phyloP scores from a whole-genome alignment of 1,140 invertebrate genomes.

The Spodoptera frugiperda region DNA sequence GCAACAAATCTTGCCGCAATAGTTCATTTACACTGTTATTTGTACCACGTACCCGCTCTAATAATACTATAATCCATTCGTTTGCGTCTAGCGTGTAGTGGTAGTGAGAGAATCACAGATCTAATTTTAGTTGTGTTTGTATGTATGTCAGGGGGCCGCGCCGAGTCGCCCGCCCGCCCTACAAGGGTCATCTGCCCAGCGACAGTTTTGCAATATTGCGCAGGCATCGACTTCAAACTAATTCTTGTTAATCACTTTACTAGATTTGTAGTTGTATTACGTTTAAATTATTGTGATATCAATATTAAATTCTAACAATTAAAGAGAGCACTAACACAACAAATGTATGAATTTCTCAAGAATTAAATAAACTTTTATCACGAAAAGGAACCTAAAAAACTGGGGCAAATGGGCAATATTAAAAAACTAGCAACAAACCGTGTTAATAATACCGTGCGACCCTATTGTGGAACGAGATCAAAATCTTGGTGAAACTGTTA shows the following conservation, averaged over 20 bases:
- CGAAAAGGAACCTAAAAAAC: slow-evolving; percentile 10
- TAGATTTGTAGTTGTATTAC: not conserved
- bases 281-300: too few relatives aligned
- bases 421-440: slow-evolving; percentile 26
- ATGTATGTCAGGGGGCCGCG: slow-evolving; percentile 82
- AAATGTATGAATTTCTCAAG: slow-evolving; percentile 12
- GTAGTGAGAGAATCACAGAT: slow-evolving; percentile 73
- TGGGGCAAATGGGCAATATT: slow-evolving; percentile 34
- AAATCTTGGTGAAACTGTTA: slow-evolving; percentile 34
- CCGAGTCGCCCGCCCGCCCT: slow-evolving; percentile 69
- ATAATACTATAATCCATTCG: slow-evolving; percentile 75
- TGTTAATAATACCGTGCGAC: slow-evolving; percentile 44
- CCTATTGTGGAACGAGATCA: slow-evolving; percentile 35
- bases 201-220: slow-evolving; percentile 30
- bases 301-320: not conserved
- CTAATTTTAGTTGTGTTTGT: slow-evolving; percentile 82
- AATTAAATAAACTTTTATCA: slow-evolving; percentile 32
- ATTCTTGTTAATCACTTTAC: too few relatives aligned
- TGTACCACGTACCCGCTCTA: slow-evolving; percentile 57
- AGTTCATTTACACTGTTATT: slow-evolving; percentile 65
- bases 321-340: not conserved
- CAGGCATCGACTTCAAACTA: slow-evolving; percentile 8
- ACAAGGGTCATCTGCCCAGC: slow-evolving; percentile 73
- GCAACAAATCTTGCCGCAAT: slow-evolving; percentile 54
- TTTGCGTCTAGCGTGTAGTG: slow-evolving; percentile 75